Evolutionary conservation across 2,797 vertebrate species (phyloP).

Genomic region (Clarias laeviceps): DNA sequence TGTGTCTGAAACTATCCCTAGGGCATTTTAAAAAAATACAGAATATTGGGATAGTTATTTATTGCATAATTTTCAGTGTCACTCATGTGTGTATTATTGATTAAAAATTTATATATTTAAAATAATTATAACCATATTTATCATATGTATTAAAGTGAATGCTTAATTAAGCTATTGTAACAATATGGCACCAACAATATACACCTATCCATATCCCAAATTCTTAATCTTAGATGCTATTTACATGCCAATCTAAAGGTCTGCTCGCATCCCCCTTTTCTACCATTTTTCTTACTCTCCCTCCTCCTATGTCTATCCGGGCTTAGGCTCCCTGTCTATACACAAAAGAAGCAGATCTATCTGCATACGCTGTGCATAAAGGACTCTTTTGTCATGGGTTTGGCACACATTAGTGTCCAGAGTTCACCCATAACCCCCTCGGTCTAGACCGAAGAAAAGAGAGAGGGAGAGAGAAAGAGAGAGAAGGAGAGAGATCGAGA

Average conservation of each 20-base stretch:
- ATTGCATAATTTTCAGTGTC: neutral
- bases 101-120: neutral
- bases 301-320: constrained; percentile 68
- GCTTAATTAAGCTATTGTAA: neutral
- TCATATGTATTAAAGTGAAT: neutral
- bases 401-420: constrained; percentile 79
- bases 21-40: neutral
- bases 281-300: constrained; percentile 51
- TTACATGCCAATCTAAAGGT: constrained; percentile 39
- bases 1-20: neutral
- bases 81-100: neutral
- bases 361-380: constrained; percentile 82
- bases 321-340: constrained; percentile 78
- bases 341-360: constrained; percentile 84
- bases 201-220: constrained; percentile 67
- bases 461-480: constrained; percentile 27
- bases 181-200: neutral
- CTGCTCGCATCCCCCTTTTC: constrained; percentile 48
- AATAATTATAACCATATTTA: neutral
- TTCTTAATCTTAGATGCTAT: constrained; percentile 66
- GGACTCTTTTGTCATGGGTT: constrained; percentile 83
- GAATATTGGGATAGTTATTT: neutral
- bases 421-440: constrained; percentile 68
- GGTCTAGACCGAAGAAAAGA: constrained; percentile 55
- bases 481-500: constrained; percentile 46